These are phyloP conservation scores for Embidobia sp. DNA, from an alignment of 2,888 invertebrate species.

Conservation along the genomic window DNA sequence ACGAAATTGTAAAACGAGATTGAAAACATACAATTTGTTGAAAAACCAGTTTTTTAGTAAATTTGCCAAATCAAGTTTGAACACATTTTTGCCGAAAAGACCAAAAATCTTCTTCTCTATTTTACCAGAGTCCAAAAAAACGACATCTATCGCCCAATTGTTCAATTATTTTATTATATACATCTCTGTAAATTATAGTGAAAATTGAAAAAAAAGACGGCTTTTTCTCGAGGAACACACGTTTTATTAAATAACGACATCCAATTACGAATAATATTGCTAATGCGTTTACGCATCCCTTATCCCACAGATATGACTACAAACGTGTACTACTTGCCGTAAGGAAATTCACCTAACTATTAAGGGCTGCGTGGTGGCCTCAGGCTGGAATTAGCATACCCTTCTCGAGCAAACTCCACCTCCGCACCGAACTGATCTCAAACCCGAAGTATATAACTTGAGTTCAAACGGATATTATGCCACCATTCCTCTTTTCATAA, in stretches of 20 bases:
- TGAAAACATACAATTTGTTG: no score
- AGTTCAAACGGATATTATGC: slow-evolving; percentile 81
- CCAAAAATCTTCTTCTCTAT: no score
- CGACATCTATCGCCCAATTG: no score
- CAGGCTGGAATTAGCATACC: slow-evolving; percentile 81
- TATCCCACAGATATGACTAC: slow-evolving; percentile 56
- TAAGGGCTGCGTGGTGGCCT: slow-evolving; percentile 81
- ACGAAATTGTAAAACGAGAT: no score
- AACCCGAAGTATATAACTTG: slow-evolving; percentile 77
- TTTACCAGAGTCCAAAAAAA: no score
- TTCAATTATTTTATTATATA: no score
- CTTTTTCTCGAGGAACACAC: slow-evolving; percentile 4
- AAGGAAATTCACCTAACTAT: slow-evolving; percentile 79
- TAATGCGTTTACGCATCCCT: slow-evolving; percentile 64
- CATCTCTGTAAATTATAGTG: no score
- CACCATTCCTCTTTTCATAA: slow-evolving; percentile 78
- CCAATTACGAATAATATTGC: slow-evolving; percentile 64
- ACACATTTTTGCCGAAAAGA: no score
- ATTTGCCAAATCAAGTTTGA: no score
- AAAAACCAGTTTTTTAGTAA: no score
- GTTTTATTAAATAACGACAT: slow-evolving; percentile 42
- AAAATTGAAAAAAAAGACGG: background rate
- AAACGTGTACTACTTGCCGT: slow-evolving; percentile 77
- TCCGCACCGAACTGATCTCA: slow-evolving; percentile 77
- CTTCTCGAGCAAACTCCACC: slow-evolving; percentile 79